Percentiles rank a stretch among this genome's conserved stretches.
Conservation (phyloP, 2,113 vertebrate genomes). For the Cygnus atratus region DNA sequence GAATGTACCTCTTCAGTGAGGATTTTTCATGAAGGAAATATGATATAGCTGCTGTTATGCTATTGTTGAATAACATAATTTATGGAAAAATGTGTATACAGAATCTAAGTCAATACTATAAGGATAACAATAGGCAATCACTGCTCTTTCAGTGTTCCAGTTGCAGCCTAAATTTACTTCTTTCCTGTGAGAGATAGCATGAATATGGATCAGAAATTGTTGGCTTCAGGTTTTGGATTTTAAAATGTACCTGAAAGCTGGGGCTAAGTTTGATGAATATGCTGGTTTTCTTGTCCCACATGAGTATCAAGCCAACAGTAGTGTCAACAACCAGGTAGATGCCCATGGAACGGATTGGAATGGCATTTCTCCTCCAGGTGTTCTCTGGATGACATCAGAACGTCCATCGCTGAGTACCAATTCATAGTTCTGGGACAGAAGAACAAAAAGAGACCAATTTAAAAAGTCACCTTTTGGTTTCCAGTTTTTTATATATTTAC, state of each 20-base stretch:
- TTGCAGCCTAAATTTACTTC: background rate
- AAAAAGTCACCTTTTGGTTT: background rate
- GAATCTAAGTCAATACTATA: background rate
- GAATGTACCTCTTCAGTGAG: background rate
- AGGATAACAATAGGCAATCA: background rate
- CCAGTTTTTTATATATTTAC: background rate
- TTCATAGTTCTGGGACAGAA: conserved; percentile 80
- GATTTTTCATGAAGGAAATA: background rate
- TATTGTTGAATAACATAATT: background rate
- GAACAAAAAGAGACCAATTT: background rate
- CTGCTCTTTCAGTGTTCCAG: background rate
- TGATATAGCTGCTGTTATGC: background rate
- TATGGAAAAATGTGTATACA: background rate
- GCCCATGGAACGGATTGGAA: conserved; percentile 85
- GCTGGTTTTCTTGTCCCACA: conserved; percentile 93
- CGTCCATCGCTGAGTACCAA: conserved; percentile 81
- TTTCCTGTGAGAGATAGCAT: background rate
- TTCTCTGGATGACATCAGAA: conserved; percentile 79
- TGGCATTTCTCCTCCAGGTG: conserved; percentile 63
- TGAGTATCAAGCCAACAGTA: conserved; percentile 79
- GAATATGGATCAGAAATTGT: background rate
- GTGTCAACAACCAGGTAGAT: conserved; percentile 86
- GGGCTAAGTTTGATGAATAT: conserved; percentile 87
- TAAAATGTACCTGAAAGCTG: conserved; percentile 80
- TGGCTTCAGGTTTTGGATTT: background rate